Conservation (phyloP, 1,140 invertebrate genomes). For the Tribolium madens region DNA sequence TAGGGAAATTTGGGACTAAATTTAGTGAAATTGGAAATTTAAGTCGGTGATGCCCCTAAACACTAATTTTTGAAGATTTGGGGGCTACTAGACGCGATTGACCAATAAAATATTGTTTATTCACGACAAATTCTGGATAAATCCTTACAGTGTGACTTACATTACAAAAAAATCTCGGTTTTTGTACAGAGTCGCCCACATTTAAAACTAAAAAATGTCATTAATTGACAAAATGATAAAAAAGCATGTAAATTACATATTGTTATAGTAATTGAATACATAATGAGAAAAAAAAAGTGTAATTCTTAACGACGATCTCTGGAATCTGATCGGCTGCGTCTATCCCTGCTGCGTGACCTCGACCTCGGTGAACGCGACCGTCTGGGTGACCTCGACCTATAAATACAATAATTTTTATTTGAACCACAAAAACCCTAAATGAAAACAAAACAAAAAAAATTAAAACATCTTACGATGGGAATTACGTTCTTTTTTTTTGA, state of each 20-base stretch:
- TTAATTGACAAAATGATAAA: conserved; percentile 11
- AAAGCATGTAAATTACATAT: conserved; percentile 34
- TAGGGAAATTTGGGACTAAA: too few species aligned
- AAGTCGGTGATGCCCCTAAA: too few species aligned
- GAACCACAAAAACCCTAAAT: not conserved
- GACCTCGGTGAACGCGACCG: conserved; percentile 66
- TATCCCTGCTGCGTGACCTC: conserved; percentile 67
- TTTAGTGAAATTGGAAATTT: too few species aligned
- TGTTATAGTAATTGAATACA: conserved; percentile 6
- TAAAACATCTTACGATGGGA: conserved; percentile 21
- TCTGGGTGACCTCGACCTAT: conserved; percentile 69
- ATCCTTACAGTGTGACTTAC: not conserved
- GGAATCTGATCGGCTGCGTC: conserved; percentile 68
- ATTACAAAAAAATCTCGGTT: not conserved
- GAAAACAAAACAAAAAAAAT: conserved; percentile 41
- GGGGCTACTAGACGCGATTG: too few species aligned
- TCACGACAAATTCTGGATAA: conserved; percentile 1
- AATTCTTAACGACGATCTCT: conserved; percentile 67
- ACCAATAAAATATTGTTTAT: conserved; percentile 25
- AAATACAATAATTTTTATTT: conserved; percentile 52
- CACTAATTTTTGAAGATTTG: too few species aligned
- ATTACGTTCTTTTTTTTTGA: not conserved
- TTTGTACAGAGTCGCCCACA: not conserved
- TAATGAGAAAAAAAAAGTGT: not conserved
- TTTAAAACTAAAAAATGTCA: conserved; percentile 9